phyloP scores from a whole-genome alignment of 2,113 vertebrate genomes.

The Pantherophis guttatus region DNA sequence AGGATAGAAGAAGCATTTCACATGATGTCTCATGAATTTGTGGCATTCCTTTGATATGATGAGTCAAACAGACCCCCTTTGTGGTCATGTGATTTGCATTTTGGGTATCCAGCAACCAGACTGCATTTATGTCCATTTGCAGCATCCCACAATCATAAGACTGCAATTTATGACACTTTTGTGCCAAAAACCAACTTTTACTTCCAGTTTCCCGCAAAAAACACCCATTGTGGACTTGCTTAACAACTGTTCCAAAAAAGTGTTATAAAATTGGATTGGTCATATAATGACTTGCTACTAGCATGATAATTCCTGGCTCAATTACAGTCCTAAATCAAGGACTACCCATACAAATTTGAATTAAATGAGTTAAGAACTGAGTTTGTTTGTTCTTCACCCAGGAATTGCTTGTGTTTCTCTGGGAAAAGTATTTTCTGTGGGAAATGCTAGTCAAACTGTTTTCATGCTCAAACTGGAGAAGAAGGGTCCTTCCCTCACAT shows the following conservation, averaged over 20 bases:
- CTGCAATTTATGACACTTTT: neutral
- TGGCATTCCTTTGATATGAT: neutral
- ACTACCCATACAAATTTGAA: neutral
- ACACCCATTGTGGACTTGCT: neutral
- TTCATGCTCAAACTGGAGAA: neutral
- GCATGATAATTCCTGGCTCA: too few species aligned
- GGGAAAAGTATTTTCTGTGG: neutral
- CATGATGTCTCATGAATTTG: neutral
- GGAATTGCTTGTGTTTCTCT: neutral
- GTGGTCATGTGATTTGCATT: neutral
- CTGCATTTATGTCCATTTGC: neutral
- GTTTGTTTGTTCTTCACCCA: too few species aligned
- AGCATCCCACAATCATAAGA: neutral
- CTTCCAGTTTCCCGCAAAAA: neutral
- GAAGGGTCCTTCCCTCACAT: neutral
- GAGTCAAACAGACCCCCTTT: neutral
- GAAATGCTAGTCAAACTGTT: neutral
- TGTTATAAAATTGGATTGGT: too few species aligned
- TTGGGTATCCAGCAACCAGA: too few species aligned
- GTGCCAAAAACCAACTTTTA: too few species aligned
- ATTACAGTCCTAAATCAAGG: neutral
- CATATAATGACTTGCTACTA: too few species aligned
- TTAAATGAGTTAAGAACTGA: neutral
- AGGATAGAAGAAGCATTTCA: neutral
- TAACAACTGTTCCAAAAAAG: neutral